A percentile compares a stretch with the other conserved stretches of the same genome.
These are phyloP conservation scores for Akabosia matsudoensis DNA, from an alignment of 1,140 invertebrate species.

Conservation along the genomic window DNA sequence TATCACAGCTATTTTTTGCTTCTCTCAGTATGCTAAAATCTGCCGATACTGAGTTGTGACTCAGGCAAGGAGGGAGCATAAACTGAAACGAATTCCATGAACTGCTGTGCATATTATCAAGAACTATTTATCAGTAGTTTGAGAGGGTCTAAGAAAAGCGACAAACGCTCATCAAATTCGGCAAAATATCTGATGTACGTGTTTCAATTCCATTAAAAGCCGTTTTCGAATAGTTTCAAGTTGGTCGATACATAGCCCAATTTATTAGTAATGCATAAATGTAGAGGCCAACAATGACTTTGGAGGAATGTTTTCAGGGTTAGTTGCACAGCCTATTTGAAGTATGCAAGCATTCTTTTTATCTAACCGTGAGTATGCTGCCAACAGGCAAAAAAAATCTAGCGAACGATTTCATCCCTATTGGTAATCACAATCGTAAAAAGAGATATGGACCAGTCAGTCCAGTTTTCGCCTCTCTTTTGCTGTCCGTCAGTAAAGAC, in stretches of 20 bases:
- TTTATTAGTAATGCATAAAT: no score
- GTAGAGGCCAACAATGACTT: no score
- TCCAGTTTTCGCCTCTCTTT: slow-evolving; percentile 17
- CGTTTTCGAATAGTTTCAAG: no score
- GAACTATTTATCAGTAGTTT: not conserved
- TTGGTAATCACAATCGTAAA: not conserved
- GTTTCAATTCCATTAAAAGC: no score
- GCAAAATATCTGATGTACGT: not conserved
- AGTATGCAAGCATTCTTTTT: not conserved
- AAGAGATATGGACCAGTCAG: slow-evolving; percentile 18
- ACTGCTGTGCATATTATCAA: not conserved
- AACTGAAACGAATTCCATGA: slow-evolving; percentile 10
- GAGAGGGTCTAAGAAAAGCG: not conserved
- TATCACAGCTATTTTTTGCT: not conserved
- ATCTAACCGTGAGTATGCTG: not conserved
- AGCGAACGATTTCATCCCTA: not conserved
- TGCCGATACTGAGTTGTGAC: not conserved
- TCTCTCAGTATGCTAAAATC: not conserved
- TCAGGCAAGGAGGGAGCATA: not conserved
- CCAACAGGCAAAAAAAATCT: not conserved
- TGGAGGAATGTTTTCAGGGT: no score
- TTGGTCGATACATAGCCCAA: no score
- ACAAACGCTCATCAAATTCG: not conserved
- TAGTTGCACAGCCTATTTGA: no score
- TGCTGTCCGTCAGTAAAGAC: not conserved